phyloP scores from a whole-genome alignment of 2,888 invertebrate genomes.

The Drosophila rubida region DNA sequence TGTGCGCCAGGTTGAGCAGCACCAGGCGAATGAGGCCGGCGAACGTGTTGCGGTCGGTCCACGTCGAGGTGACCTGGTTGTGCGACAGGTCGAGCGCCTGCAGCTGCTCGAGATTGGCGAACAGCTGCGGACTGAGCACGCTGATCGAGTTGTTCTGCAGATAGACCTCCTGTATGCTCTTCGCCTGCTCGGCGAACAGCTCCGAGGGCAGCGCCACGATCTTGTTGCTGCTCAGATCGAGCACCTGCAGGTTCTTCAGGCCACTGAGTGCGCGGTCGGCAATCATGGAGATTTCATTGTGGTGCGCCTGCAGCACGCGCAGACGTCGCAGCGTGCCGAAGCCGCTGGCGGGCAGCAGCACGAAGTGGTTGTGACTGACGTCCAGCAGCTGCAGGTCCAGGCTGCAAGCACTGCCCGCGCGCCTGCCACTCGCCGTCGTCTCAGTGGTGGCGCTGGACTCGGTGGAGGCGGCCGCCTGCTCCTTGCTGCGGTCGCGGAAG shows the following conservation, averaged over 20 bases:
- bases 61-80: slow-evolving; percentile 94
- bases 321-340: slow-evolving; percentile 92
- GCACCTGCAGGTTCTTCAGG: slow-evolving; percentile 91
- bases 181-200: slow-evolving; percentile 91
- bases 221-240: slow-evolving; percentile 96
- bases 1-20: slow-evolving; percentile 93
- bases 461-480: slow-evolving; percentile 56
- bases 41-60: slow-evolving; percentile 94
- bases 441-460: slow-evolving; percentile 58
- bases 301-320: slow-evolving; percentile 92
- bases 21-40: slow-evolving; percentile 95
- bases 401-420: slow-evolving; percentile 86
- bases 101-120: slow-evolving; percentile 93
- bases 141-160: slow-evolving; percentile 96
- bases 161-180: slow-evolving; percentile 94
- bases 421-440: slow-evolving; percentile 30
- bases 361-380: slow-evolving; percentile 93
- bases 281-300: slow-evolving; percentile 95
- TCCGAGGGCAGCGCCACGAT: slow-evolving; percentile 94
- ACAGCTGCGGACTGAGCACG: slow-evolving; percentile 93
- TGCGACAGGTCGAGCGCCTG: slow-evolving; percentile 93
- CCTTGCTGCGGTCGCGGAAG: slow-evolving; percentile 88
- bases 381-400: slow-evolving; percentile 93
- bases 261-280: slow-evolving; percentile 93
- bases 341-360: slow-evolving; percentile 92